Evolutionary conservation across 1,140 invertebrate genomes (phyloP), one percentile per base, ranked within the genome.

Genomic region (Pteromalus puparum): DNA sequence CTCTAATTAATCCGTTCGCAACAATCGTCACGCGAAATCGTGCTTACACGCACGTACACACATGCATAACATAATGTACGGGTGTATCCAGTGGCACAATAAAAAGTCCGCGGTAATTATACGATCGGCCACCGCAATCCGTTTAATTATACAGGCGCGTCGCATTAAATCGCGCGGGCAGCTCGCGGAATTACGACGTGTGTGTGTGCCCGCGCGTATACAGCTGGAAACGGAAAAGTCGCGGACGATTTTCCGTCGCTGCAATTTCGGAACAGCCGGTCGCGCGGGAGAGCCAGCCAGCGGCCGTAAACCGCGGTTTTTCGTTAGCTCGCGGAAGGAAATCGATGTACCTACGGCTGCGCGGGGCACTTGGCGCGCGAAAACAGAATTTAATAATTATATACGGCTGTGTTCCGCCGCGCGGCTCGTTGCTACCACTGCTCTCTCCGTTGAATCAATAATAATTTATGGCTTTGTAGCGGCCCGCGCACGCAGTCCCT

Each of bases 371-470:
- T 84, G 26, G 74, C 28, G 68, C 30, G 48, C 75, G 67, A 83
- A 84, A 84, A 79, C 76, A 84, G 76, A 84, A 84, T 79, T 84
- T 79, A 70, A 84, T 84, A n/a, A n/a, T n/a, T n/a, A n/a, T n/a
- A n/a, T 84, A 74, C 46, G 76, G 67, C 46, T 65, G 24, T 79
- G 68, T 42, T n/a, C n/a, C n/a, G 48, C 13, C 30, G n/a, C 38
- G 38, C 38, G 38, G 21, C 24, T 10, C 70, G 30, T 61, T 46
- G n/a, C 46, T 79, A 30, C 34, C 34, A 67, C 82, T 53, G 67
- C 48, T 21, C 30, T 34, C 30, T 34, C 30, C 65, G 38, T 53
- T 78, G 76, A 80, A 79, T 79, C 82, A 79, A 84, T 84, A 80
- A 74, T 84, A 61, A 84, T 84, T 84, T 84, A 84, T 84, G 34